phyloP scores from a whole-genome alignment of 37 sponge, comb jelly and placozoan genomes.

The Petrosia ficiformis region DNA sequence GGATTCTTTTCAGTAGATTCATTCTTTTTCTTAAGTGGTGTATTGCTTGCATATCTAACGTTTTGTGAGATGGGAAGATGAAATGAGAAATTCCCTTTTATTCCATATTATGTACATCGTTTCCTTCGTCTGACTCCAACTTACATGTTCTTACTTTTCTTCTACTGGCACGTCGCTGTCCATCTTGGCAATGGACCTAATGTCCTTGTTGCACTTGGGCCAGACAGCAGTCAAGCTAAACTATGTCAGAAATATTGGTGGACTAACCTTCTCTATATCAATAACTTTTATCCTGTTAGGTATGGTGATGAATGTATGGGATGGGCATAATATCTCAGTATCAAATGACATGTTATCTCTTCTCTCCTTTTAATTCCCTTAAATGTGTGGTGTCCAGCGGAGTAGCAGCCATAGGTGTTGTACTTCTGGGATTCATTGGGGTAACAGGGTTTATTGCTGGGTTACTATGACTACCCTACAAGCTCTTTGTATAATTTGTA shows the following conservation, averaged over 20 bases:
- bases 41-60: slow-evolving; percentile 67
- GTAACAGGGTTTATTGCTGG: slow-evolving; percentile 48
- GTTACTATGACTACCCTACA: slow-evolving; percentile 31
- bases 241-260: slow-evolving; percentile 84
- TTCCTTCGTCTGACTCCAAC: slow-evolving; percentile 76
- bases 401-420: slow-evolving; percentile 4
- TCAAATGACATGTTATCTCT: slow-evolving; percentile 82
- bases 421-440: slow-evolving; percentile 11
- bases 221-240: background rate
- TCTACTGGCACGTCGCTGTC: slow-evolving; percentile 40
- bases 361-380: slow-evolving; percentile 70
- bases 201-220: background rate
- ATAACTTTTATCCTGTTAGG: slow-evolving; percentile 79
- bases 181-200: slow-evolving; percentile 12
- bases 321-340: slow-evolving; percentile 92
- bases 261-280: slow-evolving; percentile 87
- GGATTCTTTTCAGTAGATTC: slow-evolving; percentile 75
- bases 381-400: slow-evolving; percentile 47
- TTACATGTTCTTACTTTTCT: slow-evolving; percentile 66
- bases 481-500: slow-evolving; percentile 12
- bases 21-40: slow-evolving; percentile 85
- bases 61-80: slow-evolving; percentile 53
- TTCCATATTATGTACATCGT: slow-evolving; percentile 76
- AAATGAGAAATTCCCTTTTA: slow-evolving; percentile 55
- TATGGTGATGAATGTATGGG: slow-evolving; percentile 60